These are phyloP conservation scores for Lasaia peninsularis DNA, from an alignment of 1,140 invertebrate genomes.

Conservation along the genomic window DNA sequence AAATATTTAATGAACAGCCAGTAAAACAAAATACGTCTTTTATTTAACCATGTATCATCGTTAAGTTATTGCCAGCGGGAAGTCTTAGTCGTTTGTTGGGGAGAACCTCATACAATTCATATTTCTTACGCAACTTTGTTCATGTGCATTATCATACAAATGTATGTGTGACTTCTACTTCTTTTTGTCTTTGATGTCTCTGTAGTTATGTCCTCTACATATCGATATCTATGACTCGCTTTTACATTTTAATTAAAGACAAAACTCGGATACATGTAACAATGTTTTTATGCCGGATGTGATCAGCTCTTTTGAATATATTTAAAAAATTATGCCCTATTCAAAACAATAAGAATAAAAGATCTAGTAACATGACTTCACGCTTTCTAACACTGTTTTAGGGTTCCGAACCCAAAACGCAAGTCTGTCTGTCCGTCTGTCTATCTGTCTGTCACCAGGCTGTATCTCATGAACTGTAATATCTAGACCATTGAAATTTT, in stretches of 20 bases:
- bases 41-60: slow-evolving; percentile 60
- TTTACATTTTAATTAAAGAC: neutral
- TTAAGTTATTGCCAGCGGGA: slow-evolving; percentile 59
- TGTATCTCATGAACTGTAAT: no score
- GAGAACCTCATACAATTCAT: slow-evolving; percentile 46
- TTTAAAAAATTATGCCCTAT: no score
- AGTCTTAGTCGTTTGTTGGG: slow-evolving; percentile 53
- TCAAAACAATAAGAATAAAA: no score
- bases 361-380: no score
- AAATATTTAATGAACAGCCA: slow-evolving; percentile 20
- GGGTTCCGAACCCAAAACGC: no score
- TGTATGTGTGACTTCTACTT: neutral
- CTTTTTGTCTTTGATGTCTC: neutral
- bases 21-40: slow-evolving; percentile 43
- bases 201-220: neutral
- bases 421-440: no score
- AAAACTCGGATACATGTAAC: no score
- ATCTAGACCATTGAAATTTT: no score
- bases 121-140: neutral
- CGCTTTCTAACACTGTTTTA: no score
- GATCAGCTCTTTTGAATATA: no score
- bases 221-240: neutral
- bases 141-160: slow-evolving; percentile 5
- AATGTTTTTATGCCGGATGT: no score
- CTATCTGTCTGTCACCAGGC: no score